Evolutionary conservation across 2,888 invertebrate genomes (phyloP), one percentile per base, ranked within the genome.

Genomic region (Acanthococcus lagerstroemiae): DNA sequence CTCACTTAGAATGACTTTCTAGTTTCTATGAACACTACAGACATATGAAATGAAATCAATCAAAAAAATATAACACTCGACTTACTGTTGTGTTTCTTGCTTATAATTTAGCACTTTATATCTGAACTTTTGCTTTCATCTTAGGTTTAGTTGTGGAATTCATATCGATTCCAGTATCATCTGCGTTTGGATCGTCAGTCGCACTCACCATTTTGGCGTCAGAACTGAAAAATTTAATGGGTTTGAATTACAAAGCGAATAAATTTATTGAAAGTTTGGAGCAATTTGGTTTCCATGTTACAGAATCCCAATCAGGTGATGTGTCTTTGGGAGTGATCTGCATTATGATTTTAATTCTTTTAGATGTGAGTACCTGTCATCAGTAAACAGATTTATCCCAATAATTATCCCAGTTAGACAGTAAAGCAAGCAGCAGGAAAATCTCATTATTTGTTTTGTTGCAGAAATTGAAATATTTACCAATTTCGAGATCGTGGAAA

Each of bases 141-240:
- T 2, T 75, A 90, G 91, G 90, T 63, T 90, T 90, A 75, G 77
- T 91, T 70, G 86, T 91, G 65, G 88, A 88, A 72, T 86, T 91
- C 74, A 91, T 92, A 71, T 89, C 91, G 0, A 80, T 85, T 26
- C 85, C 90, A 12, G 88, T 91, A 60, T 87, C 87, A 19, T 86
- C 86, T 70, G 90, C 89, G 1, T 92, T 92, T 75, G 90, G 90
- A 50, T 86, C 90, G 1, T 90, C 88, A 12, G 88, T 89, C 21
- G 86, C 91, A 0, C 75, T 89, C 12, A 87, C 89, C 72, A 89
- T 92, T 71, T 82, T 85, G 46, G 78, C 81, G 44, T 82, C 86
- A 4, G 91, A 92, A 77, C 71, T 88, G 17, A 88, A 87, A 77
- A 85, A 84, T 58, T 77, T 90, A 55, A 76, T 90, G 26, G 90